Base-by-base conservation (phyloP, 2,888 invertebrate genomes). In the Apomyelois bistriatella region DNA sequence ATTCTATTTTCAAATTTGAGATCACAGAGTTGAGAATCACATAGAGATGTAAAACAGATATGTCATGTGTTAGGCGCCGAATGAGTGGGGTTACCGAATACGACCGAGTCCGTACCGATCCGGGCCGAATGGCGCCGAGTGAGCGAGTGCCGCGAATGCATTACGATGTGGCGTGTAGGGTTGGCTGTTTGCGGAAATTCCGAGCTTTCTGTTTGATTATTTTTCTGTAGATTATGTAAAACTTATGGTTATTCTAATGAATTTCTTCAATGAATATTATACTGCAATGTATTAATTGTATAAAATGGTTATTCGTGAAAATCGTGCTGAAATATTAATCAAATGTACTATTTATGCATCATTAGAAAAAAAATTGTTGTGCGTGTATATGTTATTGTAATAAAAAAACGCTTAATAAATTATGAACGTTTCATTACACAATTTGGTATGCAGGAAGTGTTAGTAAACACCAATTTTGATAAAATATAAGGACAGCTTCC, bases 41-140 rank as follows among this genome's bases (percentile, higher is more conserved):
- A 42, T 65, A 62, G 37, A 36, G 42, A 43, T 37, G 37, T 48
- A 67, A 68, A 76, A 80, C 68, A 76, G 82, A 82, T 83, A 82
- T 79, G 83, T 83, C 82, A 84, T 79, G 84, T 76, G 75, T 77
- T 66, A 70, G 80, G 77, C 82, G 32, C 79, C 79, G 83, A 82
- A 82, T 85, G 83, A 85, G 82, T 84, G 82, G 84, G 85, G 83
- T 85, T 82, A 74, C 85, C 88, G 89, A 86, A 72, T 58, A 58
- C 56, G 60, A 70, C 85, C 89, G 89, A 89, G 76, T 81, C 76
- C 71, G 79, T 89, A 89, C 89, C 88, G 89, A 89, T 89, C 89
- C 77, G 82, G 85, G 76, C 88, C 88, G 89, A 89, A 73, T 66
- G 85, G 80, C 83, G 85, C 87, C 89, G 89, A 90, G 82, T 79